A percentile compares a stretch with the other conserved stretches of the same genome.
Conservation (phyloP, 1,140 invertebrate genomes). For the Mesaphorura yosii region DNA sequence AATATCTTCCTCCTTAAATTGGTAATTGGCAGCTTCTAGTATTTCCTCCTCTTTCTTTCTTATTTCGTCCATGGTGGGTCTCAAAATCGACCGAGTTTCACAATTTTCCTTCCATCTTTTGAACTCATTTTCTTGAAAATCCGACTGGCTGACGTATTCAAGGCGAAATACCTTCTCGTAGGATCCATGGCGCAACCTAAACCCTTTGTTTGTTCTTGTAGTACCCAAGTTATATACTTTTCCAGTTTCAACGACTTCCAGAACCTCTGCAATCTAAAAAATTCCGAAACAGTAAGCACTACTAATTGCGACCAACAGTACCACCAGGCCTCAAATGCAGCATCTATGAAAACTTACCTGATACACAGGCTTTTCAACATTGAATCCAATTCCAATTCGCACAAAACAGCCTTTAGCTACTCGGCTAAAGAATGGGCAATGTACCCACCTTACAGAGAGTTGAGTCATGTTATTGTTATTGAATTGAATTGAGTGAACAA, state of each 20-base stretch:
- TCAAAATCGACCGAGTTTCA: conserved; percentile 54
- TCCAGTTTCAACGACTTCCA: conserved; percentile 86
- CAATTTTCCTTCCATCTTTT: conserved; percentile 83
- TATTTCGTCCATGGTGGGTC: conserved; percentile 74
- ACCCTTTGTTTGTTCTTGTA: conserved; percentile 83
- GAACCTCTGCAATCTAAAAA: conserved; percentile 70
- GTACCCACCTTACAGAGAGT: conserved; percentile 58
- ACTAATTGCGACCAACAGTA: conserved; percentile 4
- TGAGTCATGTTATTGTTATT: too few species aligned
- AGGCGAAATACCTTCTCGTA: conserved; percentile 86
- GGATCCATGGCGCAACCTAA: conserved; percentile 64
- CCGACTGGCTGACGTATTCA: conserved; percentile 95
- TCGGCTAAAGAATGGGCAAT: conserved; percentile 86
- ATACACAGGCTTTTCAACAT: conserved; percentile 76
- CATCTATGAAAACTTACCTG: conserved; percentile 44
- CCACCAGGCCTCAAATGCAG: conserved; percentile 2
- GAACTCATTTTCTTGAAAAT: conserved; percentile 87
- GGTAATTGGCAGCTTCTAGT: conserved; percentile 74
- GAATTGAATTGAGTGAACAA: too few species aligned
- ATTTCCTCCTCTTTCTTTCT: conserved; percentile 79
- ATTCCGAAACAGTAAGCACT: conserved; percentile 27
- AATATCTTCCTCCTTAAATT: conserved; percentile 74
- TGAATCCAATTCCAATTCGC: conserved; percentile 87
- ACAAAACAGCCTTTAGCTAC: conserved; percentile 89
- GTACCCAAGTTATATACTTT: conserved; percentile 85